Percentiles rank a stretch among this genome's conserved stretches.
Evolutionary conservation across 1,140 invertebrate species (phyloP).

Genomic region (Meteorus sp.): DNA sequence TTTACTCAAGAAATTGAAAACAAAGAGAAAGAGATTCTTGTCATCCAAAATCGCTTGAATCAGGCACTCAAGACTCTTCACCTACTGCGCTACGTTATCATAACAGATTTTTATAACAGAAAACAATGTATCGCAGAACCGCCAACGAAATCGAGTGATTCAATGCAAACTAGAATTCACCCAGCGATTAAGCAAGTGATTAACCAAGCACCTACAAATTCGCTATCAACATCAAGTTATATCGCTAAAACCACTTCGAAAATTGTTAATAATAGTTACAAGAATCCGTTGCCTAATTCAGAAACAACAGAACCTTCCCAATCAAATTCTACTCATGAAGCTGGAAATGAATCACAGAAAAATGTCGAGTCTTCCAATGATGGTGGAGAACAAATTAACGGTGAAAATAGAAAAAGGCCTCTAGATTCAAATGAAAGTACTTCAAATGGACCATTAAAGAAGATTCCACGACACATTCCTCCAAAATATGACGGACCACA

Average conservation of each 20-base stretch:
- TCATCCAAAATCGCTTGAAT: constrained; percentile 65
- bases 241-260: constrained; percentile 12
- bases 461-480: constrained; percentile 53
- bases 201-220: constrained; percentile 58
- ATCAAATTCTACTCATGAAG: too few relatives aligned
- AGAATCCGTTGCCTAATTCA: too few relatives aligned
- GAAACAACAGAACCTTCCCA: too few relatives aligned
- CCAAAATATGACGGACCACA: constrained; percentile 45
- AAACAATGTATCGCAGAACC: constrained; percentile 60
- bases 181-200: constrained; percentile 72
- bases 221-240: constrained; percentile 31
- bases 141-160: constrained; percentile 50
- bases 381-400: too few relatives aligned
- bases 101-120: constrained; percentile 70
- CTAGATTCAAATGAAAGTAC: constrained; percentile 5
- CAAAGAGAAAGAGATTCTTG: constrained; percentile 60
- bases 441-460: constrained; percentile 34
- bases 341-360: background rate
- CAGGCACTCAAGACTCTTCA: constrained; percentile 69
- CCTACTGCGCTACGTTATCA: constrained; percentile 69
- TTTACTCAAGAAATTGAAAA: constrained; percentile 61
- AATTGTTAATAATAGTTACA: too few relatives aligned
- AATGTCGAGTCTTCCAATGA: too few relatives aligned
- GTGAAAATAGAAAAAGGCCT: background rate
- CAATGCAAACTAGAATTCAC: constrained; percentile 71